Base-by-base conservation (phyloP, 2,888 invertebrate genomes). In the Ptilodon capucinus region DNA sequence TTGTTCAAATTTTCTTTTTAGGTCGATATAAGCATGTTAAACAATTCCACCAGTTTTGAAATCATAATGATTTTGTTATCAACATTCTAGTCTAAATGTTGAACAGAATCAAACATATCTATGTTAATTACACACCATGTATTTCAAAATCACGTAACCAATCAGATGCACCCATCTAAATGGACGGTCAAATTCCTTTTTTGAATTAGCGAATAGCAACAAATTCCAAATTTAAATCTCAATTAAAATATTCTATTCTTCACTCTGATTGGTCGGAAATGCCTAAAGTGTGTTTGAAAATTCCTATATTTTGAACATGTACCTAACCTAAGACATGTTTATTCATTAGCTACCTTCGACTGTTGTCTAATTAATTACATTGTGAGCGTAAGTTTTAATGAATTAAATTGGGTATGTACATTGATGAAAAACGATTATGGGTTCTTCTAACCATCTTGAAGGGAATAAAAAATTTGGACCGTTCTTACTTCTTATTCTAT, bases 351-450 rank as follows among this genome's bases (percentile, higher is more conserved):
- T 40, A 25, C 40, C 40, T 47, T 38, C 28, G 38, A 38, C 4
- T 36, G 44, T 36, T 16, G 40, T 49, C 44, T 40, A 19, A 49
- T 52, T 50, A 66, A 60, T 64, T 66, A 63, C 21, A 60, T 45
- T 45, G 35, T 44, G 42, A 47, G 48, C 55, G 53, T 51, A 39
- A 43, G 34, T 57, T 61, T 66, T 60, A 60, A 66, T 64, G 59
- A 66, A 64, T 46, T 48, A 47, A 57, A 60, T 47, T 44, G 42
- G 46, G 43, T 49, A 53, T 46, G 44, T 51, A 60, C 63, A 63
- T 57, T 59, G 53, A 46, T 52, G 66, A 63, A 51, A 50, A 48
- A 64, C 48, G 54, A 52, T 60, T 50, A 66, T 64, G 25, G 48
- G 60, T 46, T 32, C 45, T 42, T 41, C 40, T 48, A 43, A n/a